Conservation (phyloP, 2,888 invertebrate genomes). For the Mimumesa dahlbomi region DNA sequence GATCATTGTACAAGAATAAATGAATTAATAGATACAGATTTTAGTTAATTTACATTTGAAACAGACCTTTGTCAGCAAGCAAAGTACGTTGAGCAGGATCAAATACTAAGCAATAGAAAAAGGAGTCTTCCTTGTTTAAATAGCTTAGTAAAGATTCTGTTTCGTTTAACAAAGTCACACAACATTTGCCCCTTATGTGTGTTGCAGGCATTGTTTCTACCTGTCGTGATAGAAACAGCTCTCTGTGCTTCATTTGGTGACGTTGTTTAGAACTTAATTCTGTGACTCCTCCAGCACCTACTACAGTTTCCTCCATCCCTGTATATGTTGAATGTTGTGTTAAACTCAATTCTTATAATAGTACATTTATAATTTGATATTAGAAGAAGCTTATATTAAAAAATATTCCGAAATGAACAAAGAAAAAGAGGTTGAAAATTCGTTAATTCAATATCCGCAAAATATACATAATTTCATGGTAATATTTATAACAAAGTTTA, state of each 20-base stretch:
- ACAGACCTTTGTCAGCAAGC: constrained; percentile 95
- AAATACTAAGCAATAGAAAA: constrained; percentile 99
- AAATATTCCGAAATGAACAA: constrained; percentile 20
- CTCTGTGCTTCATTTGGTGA: constrained; percentile 98
- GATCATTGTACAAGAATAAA: constrained; percentile 1
- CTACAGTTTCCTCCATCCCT: constrained; percentile 80
- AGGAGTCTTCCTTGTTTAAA: constrained; percentile 98
- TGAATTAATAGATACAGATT: neutral
- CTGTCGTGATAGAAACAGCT: constrained; percentile 98
- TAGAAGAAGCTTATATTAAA: constrained; percentile 28
- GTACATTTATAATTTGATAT: constrained; percentile 1
- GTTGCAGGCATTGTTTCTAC: constrained; percentile 99
- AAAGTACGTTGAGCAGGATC: constrained; percentile 99
- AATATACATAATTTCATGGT: constrained; percentile 7
- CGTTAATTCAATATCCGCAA: neutral
- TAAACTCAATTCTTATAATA: neutral
- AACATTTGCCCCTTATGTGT: constrained; percentile 99
- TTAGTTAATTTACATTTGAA: neutral
- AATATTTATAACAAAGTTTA: constrained; percentile 2
- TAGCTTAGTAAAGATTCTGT: constrained; percentile 98
- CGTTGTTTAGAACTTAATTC: constrained; percentile 91
- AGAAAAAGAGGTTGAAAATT: constrained; percentile 7
- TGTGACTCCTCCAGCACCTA: constrained; percentile 83
- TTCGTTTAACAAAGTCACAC: constrained; percentile 99
- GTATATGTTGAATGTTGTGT: constrained; percentile 64